Base-by-base conservation (phyloP, 1,140 invertebrate genomes). In the Dinothrombium tinctorium region DNA sequence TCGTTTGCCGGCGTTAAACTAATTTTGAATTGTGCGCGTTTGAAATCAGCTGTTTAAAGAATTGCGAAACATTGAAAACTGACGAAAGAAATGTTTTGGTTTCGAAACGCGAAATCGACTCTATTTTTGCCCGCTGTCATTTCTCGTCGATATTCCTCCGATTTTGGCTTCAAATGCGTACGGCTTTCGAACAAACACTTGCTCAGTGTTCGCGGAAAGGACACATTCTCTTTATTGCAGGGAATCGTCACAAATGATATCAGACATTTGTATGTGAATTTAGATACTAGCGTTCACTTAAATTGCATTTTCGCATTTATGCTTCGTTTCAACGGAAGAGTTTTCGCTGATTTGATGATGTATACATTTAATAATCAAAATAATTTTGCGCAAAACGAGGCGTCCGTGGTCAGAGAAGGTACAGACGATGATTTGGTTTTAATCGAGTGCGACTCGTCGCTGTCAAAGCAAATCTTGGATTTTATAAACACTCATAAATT, bases 221-320 rank as follows among this genome's bases (percentile, higher is more conserved):
- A 29, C 4, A 22, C 8, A 8, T 29, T 19, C 15, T n/a, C n/a
- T 12, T 40, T 40, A 29, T 22, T 87, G 5, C 82, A 87, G 62
- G 80, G 80, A 9, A 62, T 89, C 4, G 73, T 84, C 21, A 87
- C 82, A 1, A 87, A 87, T 58, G 81, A 89, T 59, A 76, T 87
- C 51, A 57, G 63, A 20, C 74, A 76, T 54, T 60, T 87, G 26
- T 59, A 69, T 24, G 19, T 22, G 9, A 59, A 33, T 26, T 5
- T 12, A 17, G 12, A 6, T 6, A 25, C n/a, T 0, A 12, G 17
- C 28, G n/a, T 21, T 15, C 8, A 26, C 12, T 12, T n/a, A 2
- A 59, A 65, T 1, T 69, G 68, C 43, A 71, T 86, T 41, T 87
- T 77, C 52, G 59, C 76, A 1, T 65, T 84, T 60, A 76, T 89